These are phyloP conservation scores for Acanthisitta chloris DNA, from an alignment of 2,113 vertebrate genomes.

Conservation along the genomic window DNA sequence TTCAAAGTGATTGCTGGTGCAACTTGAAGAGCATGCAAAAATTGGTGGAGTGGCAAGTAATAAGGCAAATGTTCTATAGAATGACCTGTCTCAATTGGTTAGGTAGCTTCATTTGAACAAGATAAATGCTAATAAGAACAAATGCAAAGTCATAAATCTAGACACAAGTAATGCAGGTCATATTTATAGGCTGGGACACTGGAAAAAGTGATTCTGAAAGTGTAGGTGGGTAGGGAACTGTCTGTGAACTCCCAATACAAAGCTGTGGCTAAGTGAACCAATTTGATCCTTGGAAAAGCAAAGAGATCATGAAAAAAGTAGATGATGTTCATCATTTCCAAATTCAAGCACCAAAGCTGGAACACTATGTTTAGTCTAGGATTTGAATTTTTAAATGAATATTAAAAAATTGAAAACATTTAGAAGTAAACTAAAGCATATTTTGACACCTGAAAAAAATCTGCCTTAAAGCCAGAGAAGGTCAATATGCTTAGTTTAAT, in stretches of 20 bases:
- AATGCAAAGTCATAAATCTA: background rate
- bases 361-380: background rate
- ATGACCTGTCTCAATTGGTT: background rate
- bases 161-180: background rate
- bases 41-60: background rate
- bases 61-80: background rate
- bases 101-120: background rate
- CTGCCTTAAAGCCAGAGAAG: background rate
- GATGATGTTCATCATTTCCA: background rate
- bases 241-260: background rate
- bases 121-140: background rate
- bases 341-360: background rate
- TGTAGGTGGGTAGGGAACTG: background rate
- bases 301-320: background rate
- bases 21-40: slow-evolving; percentile 6
- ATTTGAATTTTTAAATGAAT: background rate
- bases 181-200: background rate
- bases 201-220: background rate
- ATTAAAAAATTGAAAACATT: background rate
- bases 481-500: background rate
- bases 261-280: background rate
- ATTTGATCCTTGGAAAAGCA: background rate
- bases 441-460: background rate
- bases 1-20: background rate
- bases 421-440: background rate